A percentile compares a stretch with the other conserved stretches of the same genome.
Conservation (phyloP, 2,113 vertebrate genomes). For the Osmerus mordax region DNA sequence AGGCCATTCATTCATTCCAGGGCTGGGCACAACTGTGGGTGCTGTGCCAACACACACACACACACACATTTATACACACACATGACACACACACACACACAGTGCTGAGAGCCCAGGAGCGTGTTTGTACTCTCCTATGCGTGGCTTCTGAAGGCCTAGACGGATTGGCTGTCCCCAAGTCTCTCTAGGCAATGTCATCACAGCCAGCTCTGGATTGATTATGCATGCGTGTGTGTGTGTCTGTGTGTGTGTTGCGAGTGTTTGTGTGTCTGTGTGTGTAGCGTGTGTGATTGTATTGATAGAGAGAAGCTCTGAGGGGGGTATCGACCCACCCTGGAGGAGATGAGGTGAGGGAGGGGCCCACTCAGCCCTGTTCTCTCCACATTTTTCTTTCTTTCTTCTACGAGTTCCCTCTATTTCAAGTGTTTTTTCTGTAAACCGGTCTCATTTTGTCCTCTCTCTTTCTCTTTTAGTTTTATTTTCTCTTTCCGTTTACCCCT, state of each 20-base stretch:
- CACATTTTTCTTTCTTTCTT: no score
- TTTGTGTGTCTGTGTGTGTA: slow-evolving; percentile 6
- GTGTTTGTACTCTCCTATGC: not conserved
- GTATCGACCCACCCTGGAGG: not conserved
- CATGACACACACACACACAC: not conserved
- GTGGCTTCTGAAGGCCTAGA: slow-evolving; percentile 35
- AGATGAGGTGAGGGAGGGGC: not conserved
- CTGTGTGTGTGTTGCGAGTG: not conserved
- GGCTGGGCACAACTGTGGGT: not conserved
- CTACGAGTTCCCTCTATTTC: no score
- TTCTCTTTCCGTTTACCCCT: no score
- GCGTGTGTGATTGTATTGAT: not conserved
- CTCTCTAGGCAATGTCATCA: slow-evolving; percentile 28
- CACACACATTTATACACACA: not conserved
- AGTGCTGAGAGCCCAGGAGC: no score
- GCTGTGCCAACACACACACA: slow-evolving; percentile 2
- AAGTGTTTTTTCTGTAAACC: no score
- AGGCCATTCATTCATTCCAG: no score
- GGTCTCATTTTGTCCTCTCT: no score
- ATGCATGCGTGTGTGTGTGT: slow-evolving; percentile 6
- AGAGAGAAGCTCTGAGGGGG: no score
- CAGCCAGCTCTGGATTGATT: slow-evolving; percentile 12
- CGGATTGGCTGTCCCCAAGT: slow-evolving; percentile 48
- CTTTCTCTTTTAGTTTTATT: no score
- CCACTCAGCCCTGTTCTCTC: no score